Evolutionary conservation across 2,113 vertebrate species (phyloP).

Genomic region (Serilophus lunatus): DNA sequence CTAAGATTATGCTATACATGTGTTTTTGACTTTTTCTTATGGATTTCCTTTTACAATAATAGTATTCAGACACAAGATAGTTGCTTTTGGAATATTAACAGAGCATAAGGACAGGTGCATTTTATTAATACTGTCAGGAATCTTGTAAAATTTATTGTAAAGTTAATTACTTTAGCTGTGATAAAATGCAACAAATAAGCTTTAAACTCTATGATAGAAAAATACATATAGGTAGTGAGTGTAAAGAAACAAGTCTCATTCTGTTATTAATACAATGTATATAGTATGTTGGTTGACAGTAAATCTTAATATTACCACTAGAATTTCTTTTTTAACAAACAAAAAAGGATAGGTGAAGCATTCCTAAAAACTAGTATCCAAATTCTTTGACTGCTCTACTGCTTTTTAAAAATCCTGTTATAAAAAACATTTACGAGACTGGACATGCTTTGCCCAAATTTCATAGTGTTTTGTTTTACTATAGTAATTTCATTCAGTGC

Average conservation of each 20-base stretch:
- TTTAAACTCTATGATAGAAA: neutral
- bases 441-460: neutral
- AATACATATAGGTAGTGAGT: neutral
- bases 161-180: neutral
- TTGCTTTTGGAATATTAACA: neutral
- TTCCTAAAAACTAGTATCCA: neutral
- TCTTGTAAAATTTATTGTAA: neutral
- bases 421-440: constrained; percentile 55
- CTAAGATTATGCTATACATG: neutral
- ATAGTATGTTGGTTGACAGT: neutral
- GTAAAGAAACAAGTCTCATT: neutral
- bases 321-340: neutral
- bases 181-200: neutral
- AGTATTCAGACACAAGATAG: neutral
- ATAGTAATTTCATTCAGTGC: neutral
- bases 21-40: neutral
- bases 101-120: neutral
- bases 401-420: constrained; percentile 24
- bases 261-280: neutral
- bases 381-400: neutral
- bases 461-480: constrained; percentile 46
- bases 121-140: neutral
- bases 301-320: neutral
- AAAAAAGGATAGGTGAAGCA: neutral
- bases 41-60: neutral